Conservation (phyloP, 2,797 vertebrate genomes). For the Bovichtus diacanthus region DNA sequence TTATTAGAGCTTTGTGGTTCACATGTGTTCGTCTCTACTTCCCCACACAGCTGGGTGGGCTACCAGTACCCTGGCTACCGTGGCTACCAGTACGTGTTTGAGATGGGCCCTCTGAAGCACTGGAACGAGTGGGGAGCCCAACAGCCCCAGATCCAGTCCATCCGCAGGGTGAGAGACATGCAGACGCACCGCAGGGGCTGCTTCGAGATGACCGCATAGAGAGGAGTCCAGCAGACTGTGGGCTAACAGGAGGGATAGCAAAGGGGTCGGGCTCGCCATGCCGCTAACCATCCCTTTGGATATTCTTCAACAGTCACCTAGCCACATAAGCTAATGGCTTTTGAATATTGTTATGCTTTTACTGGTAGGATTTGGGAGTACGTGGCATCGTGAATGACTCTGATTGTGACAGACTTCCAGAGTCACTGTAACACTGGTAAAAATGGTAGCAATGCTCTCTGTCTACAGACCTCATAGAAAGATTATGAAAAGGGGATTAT, state of each 20-base stretch:
- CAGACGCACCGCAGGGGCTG: constrained; percentile 88
- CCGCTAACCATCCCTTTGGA: constrained; percentile 55
- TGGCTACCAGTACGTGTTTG: constrained; percentile 89
- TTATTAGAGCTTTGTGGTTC: not conserved
- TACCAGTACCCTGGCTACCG: constrained; percentile 92
- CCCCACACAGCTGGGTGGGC: constrained; percentile 86
- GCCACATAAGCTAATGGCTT: constrained; percentile 43
- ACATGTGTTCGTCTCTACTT: constrained; percentile 20
- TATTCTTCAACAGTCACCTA: constrained; percentile 58
- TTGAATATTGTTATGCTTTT: constrained; percentile 66
- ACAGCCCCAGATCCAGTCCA: constrained; percentile 89
- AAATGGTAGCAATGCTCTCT: constrained; percentile 68
- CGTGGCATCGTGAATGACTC: constrained; percentile 47
- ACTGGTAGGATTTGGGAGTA: constrained; percentile 55
- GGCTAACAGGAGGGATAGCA: constrained; percentile 47
- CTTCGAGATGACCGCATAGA: constrained; percentile 84
- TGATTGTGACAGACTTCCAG: constrained; percentile 51
- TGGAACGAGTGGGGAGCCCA: constrained; percentile 90
- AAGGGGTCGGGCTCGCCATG: constrained; percentile 39
- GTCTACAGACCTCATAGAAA: constrained; percentile 69
- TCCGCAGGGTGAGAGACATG: constrained; percentile 89
- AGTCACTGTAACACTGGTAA: constrained; percentile 52
- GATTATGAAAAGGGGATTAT: constrained; percentile 51
- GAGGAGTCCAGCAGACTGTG: constrained; percentile 31
- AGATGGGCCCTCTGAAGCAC: constrained; percentile 86